phyloP scores from a whole-genome alignment of 2,113 vertebrate species.

The Microcebus griseorufus region DNA sequence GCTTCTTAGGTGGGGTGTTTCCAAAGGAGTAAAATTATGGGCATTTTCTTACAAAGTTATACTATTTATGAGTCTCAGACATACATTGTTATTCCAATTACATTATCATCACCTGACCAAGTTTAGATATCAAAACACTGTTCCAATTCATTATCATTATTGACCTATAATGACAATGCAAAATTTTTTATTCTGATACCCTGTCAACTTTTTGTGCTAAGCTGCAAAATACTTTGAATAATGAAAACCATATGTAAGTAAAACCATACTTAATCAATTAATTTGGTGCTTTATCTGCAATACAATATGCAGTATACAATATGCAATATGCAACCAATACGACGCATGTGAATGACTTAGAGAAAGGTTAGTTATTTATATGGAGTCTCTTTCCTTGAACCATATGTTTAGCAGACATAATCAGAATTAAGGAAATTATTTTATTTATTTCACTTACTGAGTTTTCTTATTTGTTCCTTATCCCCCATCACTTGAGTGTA shows the following conservation, averaged over 20 bases:
- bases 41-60: background rate
- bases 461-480: conserved; percentile 1
- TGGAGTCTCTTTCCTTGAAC: background rate
- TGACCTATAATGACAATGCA: background rate
- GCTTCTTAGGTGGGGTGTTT: background rate
- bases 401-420: background rate
- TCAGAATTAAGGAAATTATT: conserved; percentile 3
- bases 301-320: no score
- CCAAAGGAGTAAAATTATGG: background rate
- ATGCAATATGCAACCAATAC: background rate
- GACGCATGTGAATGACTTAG: background rate
- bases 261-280: background rate
- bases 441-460: background rate
- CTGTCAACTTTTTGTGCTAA: conserved; percentile 34
- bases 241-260: background rate
- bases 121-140: background rate
- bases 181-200: background rate
- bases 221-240: background rate
- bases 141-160: conserved; percentile 1
- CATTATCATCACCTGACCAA: background rate
- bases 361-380: background rate
- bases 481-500: background rate
- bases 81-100: background rate
- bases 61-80: background rate
- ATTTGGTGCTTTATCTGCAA: background rate